Evolutionary conservation across 1,140 invertebrate species (phyloP).

Genomic region (Sarcophaga peregrina): DNA sequence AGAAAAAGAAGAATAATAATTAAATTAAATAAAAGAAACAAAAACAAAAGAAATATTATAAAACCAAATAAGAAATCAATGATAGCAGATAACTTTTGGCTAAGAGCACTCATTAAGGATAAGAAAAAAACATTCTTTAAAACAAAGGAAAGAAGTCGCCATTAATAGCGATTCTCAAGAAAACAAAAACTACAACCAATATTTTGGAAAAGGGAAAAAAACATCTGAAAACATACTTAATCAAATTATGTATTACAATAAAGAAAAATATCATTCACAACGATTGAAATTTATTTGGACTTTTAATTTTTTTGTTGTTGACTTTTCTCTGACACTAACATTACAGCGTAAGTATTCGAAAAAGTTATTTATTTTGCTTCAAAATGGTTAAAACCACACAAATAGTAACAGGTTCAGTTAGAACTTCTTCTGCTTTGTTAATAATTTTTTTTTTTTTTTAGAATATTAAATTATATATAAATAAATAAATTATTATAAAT

Average conservation of each 20-base stretch:
- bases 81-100: slow-evolving; percentile 21
- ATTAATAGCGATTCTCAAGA: background rate
- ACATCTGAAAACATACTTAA: slow-evolving; percentile 37
- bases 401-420: background rate
- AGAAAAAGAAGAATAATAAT: background rate
- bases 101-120: slow-evolving; percentile 19
- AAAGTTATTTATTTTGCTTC: too few species aligned
- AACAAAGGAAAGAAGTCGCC: background rate
- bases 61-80: background rate
- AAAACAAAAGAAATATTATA: slow-evolving; percentile 33
- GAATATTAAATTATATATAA: background rate
- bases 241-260: slow-evolving; percentile 42
- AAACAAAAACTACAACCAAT: background rate
- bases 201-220: slow-evolving; percentile 14
- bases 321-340: too few species aligned
- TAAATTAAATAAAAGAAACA: slow-evolving; percentile 18
- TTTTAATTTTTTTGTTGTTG: background rate
- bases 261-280: slow-evolving; percentile 41
- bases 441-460: background rate
- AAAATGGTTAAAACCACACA: too few species aligned
- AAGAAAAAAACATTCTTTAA: slow-evolving; percentile 8
- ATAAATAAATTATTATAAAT: too few species aligned
- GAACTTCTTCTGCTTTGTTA: background rate
- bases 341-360: too few species aligned
- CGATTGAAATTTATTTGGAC: slow-evolving; percentile 20